Conservation (phyloP, 2,888 invertebrate species). For the Platypus cylindrus region DNA sequence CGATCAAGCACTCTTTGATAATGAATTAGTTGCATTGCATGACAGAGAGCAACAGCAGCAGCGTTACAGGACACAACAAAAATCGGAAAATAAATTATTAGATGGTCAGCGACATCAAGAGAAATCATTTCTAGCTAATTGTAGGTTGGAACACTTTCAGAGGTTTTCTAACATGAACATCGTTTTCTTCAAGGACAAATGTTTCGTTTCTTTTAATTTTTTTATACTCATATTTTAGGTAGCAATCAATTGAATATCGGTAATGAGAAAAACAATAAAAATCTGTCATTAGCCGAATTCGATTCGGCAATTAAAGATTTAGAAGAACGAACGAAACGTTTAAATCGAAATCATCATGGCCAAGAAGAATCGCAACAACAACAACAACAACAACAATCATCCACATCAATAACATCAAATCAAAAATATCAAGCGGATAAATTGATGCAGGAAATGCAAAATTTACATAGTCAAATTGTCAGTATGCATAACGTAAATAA, state of each 20-base stretch:
- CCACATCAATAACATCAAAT: too few species aligned
- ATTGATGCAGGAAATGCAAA: conserved; percentile 22
- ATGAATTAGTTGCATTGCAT: conserved; percentile 18
- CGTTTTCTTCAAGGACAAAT: not conserved
- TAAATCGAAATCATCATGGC: conserved; percentile 19
- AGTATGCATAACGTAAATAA: conserved; percentile 25
- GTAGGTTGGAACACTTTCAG: conserved; percentile 5
- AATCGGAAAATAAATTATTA: conserved; percentile 31
- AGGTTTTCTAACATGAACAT: not conserved
- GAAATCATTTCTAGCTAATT: conserved; percentile 19
- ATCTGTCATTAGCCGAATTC: conserved; percentile 17
- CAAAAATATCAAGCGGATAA: conserved; percentile 9
- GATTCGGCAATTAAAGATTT: conserved; percentile 28
- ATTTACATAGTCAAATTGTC: conserved; percentile 24
- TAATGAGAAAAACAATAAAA: conserved; percentile 11
- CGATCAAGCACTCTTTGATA: too few species aligned
- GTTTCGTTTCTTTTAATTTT: not conserved
- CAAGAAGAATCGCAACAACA: not conserved
- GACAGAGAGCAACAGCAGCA: conserved; percentile 28
- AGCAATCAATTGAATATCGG: conserved; percentile 15
- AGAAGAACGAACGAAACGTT: conserved; percentile 27
- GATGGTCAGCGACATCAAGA: conserved; percentile 31
- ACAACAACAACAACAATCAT: too few species aligned
- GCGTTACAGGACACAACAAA: conserved; percentile 29
- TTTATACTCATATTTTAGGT: conserved; percentile 7